Conservation (phyloP, 2,888 invertebrate genomes). For the Loripinus fragilis region DNA sequence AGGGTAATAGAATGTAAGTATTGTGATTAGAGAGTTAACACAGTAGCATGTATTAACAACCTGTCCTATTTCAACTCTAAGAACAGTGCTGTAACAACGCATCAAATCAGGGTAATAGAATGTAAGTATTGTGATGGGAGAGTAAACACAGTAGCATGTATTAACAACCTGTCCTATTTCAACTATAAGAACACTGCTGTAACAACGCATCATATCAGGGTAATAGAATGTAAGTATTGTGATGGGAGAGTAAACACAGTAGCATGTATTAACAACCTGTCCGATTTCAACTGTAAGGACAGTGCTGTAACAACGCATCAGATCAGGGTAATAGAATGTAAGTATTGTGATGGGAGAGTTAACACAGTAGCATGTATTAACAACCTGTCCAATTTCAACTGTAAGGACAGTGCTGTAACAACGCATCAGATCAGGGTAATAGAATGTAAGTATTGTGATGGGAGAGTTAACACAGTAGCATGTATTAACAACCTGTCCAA, state of each 20-base stretch:
- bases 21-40: too few relatives aligned
- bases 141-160: conserved; percentile 91
- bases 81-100: conserved; percentile 73
- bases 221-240: too few relatives aligned
- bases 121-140: too few relatives aligned
- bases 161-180: conserved; percentile 91
- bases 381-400: too few relatives aligned
- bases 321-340: too few relatives aligned
- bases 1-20: conserved; percentile 82
- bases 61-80: conserved; percentile 86
- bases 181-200: conserved; percentile 75
- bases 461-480: conserved; percentile 91
- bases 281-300: conserved; percentile 84
- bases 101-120: conserved; percentile 81
- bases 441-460: too few relatives aligned
- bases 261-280: conserved; percentile 93
- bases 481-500: conserved; percentile 93
- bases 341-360: too few relatives aligned
- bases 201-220: conserved; percentile 74
- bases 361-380: too few relatives aligned
- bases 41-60: conserved; percentile 93
- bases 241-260: conserved; percentile 88
- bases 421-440: too few relatives aligned
- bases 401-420: too few relatives aligned
- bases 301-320: conserved; percentile 77